Evolutionary conservation across 1,140 invertebrate genomes (phyloP), one percentile per base, ranked within the genome.

Genomic region (Brachionus koreanus): DNA sequence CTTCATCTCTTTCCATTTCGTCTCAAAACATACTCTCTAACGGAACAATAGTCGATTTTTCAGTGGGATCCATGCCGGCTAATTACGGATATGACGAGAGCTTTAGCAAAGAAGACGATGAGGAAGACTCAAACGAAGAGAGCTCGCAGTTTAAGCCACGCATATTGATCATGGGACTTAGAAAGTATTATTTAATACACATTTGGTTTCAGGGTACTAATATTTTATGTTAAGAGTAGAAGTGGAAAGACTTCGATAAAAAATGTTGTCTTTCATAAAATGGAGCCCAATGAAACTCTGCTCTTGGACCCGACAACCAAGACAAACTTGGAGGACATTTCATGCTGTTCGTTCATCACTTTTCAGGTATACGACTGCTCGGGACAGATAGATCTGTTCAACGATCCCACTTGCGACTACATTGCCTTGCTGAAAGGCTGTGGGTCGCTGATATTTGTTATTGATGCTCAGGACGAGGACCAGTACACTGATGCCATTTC

Each of bases 321-420:
- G 91, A 96, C 99, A 84, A 94, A 97, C 3, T 98, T 98, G 90
- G 96, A 98, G 89, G 95, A 90, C 87, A 90, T 91, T 39, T 90
- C 95, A 84, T 97, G 98, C 87, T 94, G 95, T 83, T 98, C 96
- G 85, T 99, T 99, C 91, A 96, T 99, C 39, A 96, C 98, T 86
- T 99, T 99, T 90, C 95, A 98, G 92, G 98, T 99, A 84, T 98
- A 97, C 94, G 98, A 99, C 89, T 97, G 99, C 89, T 97, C 97
- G 39, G 97, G 97, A 13, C 96, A 99, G 89, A 96, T 98, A 84
- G 95, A 98, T 87, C 96, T 98, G 85, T 96, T 98, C 88, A 10
- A 42, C 5, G 96, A 98, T 90, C 92, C 94, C 35, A 93, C 93
- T 35, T 98, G 98, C 90, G 96, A 99, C 89, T 93, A 93, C 63